Conservation (phyloP, 2,797 vertebrate genomes). For the Nannoperca obscura region DNA sequence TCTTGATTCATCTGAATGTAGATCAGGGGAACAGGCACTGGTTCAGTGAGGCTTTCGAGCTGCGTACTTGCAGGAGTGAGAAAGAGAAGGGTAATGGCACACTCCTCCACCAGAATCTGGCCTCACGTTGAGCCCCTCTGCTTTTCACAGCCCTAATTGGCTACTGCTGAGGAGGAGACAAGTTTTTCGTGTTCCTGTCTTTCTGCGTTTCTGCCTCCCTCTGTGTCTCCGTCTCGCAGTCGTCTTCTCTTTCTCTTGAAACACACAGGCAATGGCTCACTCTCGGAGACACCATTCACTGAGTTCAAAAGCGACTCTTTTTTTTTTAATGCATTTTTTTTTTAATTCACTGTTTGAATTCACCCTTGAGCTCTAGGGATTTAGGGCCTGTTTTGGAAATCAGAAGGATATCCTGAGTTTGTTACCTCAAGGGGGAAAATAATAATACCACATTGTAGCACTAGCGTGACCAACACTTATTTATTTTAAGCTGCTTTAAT, state of each 20-base stretch:
- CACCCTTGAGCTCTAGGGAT: not conserved
- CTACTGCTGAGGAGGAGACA: constrained; percentile 66
- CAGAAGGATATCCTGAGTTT: constrained; percentile 39
- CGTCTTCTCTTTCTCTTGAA: constrained; percentile 34
- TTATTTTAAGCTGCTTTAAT: constrained; percentile 18
- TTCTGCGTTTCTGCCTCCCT: constrained; percentile 46
- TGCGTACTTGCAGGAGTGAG: constrained; percentile 41
- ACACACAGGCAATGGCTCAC: constrained; percentile 28
- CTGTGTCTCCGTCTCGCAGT: constrained; percentile 35
- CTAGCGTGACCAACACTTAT: constrained; percentile 13
- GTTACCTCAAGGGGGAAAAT: constrained; percentile 20
- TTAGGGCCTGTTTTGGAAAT: constrained; percentile 31
- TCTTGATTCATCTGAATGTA: constrained; percentile 44
- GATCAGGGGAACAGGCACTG: constrained; percentile 27
- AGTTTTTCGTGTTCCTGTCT: constrained; percentile 71
- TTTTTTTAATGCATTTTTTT: not conserved
- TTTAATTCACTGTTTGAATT: constrained; percentile 20
- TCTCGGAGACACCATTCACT: constrained; percentile 42
- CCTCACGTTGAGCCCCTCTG: constrained; percentile 59
- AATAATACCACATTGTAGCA: constrained; percentile 22
- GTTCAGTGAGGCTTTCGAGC: constrained; percentile 47
- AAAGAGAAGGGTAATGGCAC: constrained; percentile 33
- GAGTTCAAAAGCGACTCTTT: constrained; percentile 26
- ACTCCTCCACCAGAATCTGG: constrained; percentile 53
- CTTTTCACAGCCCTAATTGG: constrained; percentile 79